Evolutionary conservation across 35 echinoderm and acorn worm genomes (phyloP).

Genomic region (Ophiothrix spiculata): DNA sequence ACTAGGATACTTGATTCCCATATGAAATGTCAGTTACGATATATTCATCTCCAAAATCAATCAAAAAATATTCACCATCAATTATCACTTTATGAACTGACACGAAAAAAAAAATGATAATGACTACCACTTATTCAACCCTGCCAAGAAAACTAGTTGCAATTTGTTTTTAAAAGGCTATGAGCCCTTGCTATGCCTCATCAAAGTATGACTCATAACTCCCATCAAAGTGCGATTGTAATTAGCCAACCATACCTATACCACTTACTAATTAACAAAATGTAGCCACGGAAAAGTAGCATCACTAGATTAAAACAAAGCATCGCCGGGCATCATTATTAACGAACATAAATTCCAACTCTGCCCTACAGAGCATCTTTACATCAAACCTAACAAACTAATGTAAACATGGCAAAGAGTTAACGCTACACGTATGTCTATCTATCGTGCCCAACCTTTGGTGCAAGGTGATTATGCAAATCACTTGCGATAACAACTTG

Average conservation of each 20-base stretch:
- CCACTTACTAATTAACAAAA: neutral
- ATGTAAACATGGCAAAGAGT: neutral
- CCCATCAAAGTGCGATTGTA: neutral
- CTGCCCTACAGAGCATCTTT: neutral
- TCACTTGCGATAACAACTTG: neutral
- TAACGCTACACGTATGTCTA: neutral
- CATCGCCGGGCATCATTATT: neutral
- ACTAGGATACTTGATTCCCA: no score
- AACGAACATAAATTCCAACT: neutral
- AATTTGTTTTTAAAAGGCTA: neutral
- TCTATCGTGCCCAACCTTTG: neutral
- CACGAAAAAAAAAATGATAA: no score
- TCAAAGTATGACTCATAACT: slow-evolving; percentile 4
- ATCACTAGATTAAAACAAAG: slow-evolving; percentile 7
- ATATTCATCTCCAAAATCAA: no score
- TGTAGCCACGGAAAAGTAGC: neutral
- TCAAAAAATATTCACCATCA: no score
- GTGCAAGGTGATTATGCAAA: slow-evolving; percentile 1
- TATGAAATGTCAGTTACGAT: no score
- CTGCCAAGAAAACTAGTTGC: slow-evolving; percentile 8
- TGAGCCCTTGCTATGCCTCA: neutral
- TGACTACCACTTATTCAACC: no score
- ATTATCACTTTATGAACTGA: no score
- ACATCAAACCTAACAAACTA: neutral
- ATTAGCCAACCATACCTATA: neutral